phyloP scores from a whole-genome alignment of 2,888 invertebrate genomes.

The Acleris holmiana region DNA sequence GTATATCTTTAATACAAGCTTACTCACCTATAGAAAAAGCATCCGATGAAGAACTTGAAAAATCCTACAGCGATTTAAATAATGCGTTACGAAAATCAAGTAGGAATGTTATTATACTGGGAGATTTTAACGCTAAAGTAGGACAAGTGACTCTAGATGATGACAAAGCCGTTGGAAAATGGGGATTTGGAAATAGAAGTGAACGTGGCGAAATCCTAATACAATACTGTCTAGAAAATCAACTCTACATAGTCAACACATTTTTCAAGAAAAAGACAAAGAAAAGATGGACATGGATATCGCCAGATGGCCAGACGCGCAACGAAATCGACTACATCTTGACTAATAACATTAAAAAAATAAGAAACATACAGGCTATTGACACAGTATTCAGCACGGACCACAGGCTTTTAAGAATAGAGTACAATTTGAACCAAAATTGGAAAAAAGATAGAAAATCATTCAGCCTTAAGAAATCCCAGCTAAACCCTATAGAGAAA shows the following conservation, averaged over 20 bases:
- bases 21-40: slow-evolving; percentile 19
- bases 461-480: neutral
- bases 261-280: slow-evolving; percentile 4
- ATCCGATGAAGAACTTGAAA: neutral
- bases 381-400: neutral
- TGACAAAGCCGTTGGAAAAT: neutral
- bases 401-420: neutral
- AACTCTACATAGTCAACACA: neutral
- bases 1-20: slow-evolving; percentile 7
- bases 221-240: neutral
- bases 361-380: neutral
- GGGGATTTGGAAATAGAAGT: neutral
- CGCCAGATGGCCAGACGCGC: neutral
- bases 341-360: neutral
- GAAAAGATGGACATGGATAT: slow-evolving; percentile 13
- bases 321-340: slow-evolving; percentile 6
- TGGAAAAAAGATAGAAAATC: too few relatives aligned
- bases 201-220: slow-evolving; percentile 2
- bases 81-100: neutral
- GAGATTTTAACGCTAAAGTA: neutral
- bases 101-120: neutral
- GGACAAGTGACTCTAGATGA: neutral
- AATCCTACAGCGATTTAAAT: slow-evolving; percentile 15
- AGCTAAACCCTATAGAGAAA: neutral
- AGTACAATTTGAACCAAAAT: neutral